Evolutionary conservation across 2,888 invertebrate species (phyloP).

Genomic region (Congeria kusceri): DNA sequence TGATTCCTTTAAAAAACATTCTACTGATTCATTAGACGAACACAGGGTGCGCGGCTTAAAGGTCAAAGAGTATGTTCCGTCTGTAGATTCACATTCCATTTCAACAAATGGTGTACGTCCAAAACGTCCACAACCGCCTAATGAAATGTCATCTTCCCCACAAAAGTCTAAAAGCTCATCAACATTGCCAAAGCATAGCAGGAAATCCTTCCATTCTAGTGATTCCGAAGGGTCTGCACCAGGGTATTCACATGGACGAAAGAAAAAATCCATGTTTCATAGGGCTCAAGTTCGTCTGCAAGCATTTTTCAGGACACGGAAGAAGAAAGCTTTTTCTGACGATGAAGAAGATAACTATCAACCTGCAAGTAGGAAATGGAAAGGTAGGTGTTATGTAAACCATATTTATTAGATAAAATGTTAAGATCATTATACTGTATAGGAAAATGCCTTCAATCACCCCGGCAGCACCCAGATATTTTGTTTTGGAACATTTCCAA

Average conservation of each 20-base stretch:
- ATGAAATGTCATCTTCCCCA: background rate
- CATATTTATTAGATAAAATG: too few species aligned
- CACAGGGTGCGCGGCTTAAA: background rate
- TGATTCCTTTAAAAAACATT: background rate
- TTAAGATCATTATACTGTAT: too few species aligned
- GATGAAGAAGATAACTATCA: background rate
- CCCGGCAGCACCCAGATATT: too few species aligned
- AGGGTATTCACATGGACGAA: constrained; percentile 47
- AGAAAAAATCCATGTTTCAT: constrained; percentile 76
- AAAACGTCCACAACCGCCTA: background rate
- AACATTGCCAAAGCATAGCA: background rate
- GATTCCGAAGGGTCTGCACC: constrained; percentile 29
- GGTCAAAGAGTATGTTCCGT: too few species aligned
- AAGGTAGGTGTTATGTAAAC: too few species aligned
- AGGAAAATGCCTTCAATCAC: too few species aligned
- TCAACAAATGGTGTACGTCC: background rate
- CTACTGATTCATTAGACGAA: background rate
- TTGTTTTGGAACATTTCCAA: too few species aligned
- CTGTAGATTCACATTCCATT: background rate
- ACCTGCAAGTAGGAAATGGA: too few species aligned
- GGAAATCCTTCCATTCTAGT: constrained; percentile 13
- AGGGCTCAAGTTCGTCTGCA: constrained; percentile 71
- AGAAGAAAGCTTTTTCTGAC: constrained; percentile 12
- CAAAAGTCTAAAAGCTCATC: background rate
- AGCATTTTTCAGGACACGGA: constrained; percentile 50